A percentile compares a stretch with the other conserved stretches of the same genome.
phyloP scores from a whole-genome alignment of 1,140 invertebrate species.

The Whitmania pigra region DNA sequence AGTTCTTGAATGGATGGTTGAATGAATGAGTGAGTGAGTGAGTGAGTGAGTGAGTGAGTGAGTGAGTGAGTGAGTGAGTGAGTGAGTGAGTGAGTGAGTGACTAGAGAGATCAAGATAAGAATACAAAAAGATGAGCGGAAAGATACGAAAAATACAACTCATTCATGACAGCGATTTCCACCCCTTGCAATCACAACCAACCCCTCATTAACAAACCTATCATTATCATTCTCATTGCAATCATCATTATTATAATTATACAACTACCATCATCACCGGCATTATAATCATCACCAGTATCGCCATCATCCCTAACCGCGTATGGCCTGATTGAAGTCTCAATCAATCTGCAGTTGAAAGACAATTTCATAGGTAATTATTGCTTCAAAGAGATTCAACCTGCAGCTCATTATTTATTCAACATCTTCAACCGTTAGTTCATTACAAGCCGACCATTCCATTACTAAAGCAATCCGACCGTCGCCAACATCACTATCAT shows the following conservation, averaged over 20 bases:
- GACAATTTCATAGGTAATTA: no score
- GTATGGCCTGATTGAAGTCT: no score
- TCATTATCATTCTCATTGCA: not conserved
- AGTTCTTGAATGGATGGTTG: not conserved
- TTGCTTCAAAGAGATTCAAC: no score
- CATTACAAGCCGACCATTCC: no score
- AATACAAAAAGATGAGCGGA: conserved; percentile 1
- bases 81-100: conserved; percentile 21
- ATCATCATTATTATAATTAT: not conserved
- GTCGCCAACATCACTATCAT: no score
- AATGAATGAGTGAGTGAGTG: conserved; percentile 16
- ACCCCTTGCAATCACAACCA: no score
- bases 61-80: conserved; percentile 24
- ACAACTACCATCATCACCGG: not conserved
- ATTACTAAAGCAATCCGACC: no score
- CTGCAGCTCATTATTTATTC: no score
- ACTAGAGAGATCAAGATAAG: not conserved
- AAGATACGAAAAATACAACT: not conserved
- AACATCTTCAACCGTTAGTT: no score
- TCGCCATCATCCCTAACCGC: not conserved
- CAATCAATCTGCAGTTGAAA: no score
- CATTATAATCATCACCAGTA: not conserved
- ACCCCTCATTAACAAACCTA: no score
- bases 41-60: conserved; percentile 22
- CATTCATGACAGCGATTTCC: not conserved